Percentiles rank a stretch among this genome's conserved stretches.
These are phyloP conservation scores for Candidula unifasciata DNA, from an alignment of 2,888 invertebrate genomes.

Conservation along the genomic window DNA sequence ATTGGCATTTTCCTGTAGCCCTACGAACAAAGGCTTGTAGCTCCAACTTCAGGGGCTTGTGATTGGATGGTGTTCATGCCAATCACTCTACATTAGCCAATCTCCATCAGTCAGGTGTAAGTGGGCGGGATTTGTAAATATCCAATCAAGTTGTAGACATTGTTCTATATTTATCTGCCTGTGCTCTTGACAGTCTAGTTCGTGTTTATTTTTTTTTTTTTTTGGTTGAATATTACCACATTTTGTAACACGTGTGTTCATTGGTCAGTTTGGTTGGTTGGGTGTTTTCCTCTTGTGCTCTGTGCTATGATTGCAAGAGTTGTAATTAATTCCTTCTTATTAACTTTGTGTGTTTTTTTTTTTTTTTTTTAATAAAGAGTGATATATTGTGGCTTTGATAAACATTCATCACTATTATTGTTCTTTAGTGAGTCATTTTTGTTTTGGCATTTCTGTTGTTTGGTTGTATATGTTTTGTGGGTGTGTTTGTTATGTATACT, in stretches of 20 bases:
- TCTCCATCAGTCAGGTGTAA: constrained; percentile 46
- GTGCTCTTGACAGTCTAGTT: constrained; percentile 49
- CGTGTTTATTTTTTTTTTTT: constrained; percentile 33
- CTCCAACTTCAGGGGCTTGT: constrained; percentile 40
- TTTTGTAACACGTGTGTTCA: constrained; percentile 37
- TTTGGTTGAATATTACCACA: constrained; percentile 38
- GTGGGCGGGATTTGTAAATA: constrained; percentile 48
- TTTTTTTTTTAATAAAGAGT: constrained; percentile 30
- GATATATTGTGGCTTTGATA: constrained; percentile 44
- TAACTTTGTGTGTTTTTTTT: constrained; percentile 30
- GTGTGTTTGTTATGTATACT: constrained; percentile 35
- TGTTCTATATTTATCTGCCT: constrained; percentile 48
- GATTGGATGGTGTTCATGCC: constrained; percentile 47
- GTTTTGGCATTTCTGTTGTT: constrained; percentile 1
- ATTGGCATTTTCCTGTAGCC: constrained; percentile 23
- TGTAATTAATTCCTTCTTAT: constrained; percentile 37
- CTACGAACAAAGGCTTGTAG: constrained; percentile 37
- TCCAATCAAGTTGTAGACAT: constrained; percentile 40
- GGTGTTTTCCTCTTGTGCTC: constrained; percentile 33
- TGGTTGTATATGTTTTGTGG: constrained; percentile 34
- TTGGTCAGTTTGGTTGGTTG: constrained; percentile 32
- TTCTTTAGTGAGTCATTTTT: constrained; percentile 10
- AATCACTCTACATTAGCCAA: constrained; percentile 45
- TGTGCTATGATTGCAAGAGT: constrained; percentile 39
- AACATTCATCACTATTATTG: constrained; percentile 14